Evolutionary conservation across 2,797 vertebrate genomes (phyloP).

Genomic region (Gallinago stenura): DNA sequence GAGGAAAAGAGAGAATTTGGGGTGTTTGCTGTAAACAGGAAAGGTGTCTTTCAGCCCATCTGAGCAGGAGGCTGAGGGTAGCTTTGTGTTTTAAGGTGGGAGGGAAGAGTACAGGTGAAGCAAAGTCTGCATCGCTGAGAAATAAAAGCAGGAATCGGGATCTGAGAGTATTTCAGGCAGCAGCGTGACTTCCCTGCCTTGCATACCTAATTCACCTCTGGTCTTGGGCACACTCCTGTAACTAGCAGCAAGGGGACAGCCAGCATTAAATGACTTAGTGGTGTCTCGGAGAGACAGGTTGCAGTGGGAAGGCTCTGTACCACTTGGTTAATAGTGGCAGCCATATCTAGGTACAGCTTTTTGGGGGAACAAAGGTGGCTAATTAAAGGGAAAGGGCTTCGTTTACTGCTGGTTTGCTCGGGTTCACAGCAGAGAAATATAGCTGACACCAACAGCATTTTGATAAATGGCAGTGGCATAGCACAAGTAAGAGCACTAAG

Average conservation of each 20-base stretch:
- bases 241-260: neutral
- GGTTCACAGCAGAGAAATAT: neutral
- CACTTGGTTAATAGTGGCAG: neutral
- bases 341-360: neutral
- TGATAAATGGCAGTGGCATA: neutral
- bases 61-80: neutral
- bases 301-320: neutral
- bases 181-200: neutral
- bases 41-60: neutral
- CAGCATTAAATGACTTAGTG: neutral
- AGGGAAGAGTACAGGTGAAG: neutral
- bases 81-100: neutral
- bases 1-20: neutral
- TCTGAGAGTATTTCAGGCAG: neutral
- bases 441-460: neutral
- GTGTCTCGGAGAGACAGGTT: neutral
- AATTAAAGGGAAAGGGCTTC: neutral
- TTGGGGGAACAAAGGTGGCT: neutral
- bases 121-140: neutral
- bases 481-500: neutral
- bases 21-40: neutral
- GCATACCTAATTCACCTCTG: fast-evolving
- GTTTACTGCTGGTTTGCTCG: neutral
- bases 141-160: neutral
- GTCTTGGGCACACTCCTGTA: neutral